Percentiles rank a stretch among this genome's conserved stretches.
These are phyloP conservation scores for Pipistrellus pygmaeus DNA, from an alignment of 2,797 vertebrate species.

Conservation along the genomic window DNA sequence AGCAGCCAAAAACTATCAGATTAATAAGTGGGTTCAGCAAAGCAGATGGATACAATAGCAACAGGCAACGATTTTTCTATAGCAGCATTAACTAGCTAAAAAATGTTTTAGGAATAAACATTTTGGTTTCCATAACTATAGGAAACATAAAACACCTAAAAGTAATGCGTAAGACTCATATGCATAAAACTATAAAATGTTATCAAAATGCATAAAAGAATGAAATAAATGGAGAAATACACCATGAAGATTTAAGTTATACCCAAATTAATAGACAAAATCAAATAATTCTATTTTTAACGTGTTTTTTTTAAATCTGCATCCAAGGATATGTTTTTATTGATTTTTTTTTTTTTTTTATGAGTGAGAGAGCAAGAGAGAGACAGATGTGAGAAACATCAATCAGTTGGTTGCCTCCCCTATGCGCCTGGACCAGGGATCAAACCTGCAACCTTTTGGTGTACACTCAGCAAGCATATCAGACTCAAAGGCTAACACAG, in stretches of 20 bases:
- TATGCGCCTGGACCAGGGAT: neutral
- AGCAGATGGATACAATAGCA: neutral
- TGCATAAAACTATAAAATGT: neutral
- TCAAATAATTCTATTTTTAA: neutral
- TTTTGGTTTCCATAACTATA: neutral
- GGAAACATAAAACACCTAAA: slow-evolving; percentile 2
- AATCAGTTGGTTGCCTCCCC: neutral
- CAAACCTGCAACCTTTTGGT: neutral
- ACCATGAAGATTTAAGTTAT: neutral
- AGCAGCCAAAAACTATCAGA: neutral
- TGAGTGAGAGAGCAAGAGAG: no score
- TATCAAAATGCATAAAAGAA: neutral
- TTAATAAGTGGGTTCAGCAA: neutral
- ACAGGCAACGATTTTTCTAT: neutral
- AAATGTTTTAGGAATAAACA: neutral
- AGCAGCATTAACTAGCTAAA: neutral
- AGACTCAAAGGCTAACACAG: no score
- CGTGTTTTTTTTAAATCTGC: neutral
- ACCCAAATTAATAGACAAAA: neutral
- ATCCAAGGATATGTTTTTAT: neutral
- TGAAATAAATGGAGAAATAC: neutral
- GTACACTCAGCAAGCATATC: neutral
- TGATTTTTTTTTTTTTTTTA: neutral
- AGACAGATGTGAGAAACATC: neutral
- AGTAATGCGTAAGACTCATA: neutral